These are phyloP conservation scores for Schlechtendalia chinensis DNA, from an alignment of 1,140 invertebrate genomes.

Conservation along the genomic window DNA sequence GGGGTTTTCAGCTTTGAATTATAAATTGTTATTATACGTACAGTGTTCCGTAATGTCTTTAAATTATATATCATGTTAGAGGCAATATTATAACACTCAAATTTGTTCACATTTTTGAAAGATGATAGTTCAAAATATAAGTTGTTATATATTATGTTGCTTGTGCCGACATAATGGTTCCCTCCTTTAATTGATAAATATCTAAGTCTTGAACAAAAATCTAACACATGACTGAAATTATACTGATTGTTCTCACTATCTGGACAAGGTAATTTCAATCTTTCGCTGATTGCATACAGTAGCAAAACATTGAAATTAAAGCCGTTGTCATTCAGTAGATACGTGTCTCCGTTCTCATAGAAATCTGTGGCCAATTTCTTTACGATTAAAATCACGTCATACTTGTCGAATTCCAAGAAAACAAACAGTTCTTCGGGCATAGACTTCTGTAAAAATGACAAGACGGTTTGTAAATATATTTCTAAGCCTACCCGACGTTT, in stretches of 20 bases:
- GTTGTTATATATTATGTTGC: constrained; percentile 80
- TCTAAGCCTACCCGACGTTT: constrained; percentile 76
- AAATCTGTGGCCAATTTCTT: constrained; percentile 74
- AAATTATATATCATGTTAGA: constrained; percentile 67
- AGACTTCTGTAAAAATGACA: constrained; percentile 69
- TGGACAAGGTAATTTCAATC: constrained; percentile 78
- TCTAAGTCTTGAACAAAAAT: constrained; percentile 77
- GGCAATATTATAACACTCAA: constrained; percentile 65
- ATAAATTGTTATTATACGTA: constrained; percentile 64
- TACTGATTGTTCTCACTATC: constrained; percentile 68
- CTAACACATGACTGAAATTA: constrained; percentile 86
- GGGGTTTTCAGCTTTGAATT: constrained; percentile 64
- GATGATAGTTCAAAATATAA: constrained; percentile 75
- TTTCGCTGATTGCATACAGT: constrained; percentile 82
- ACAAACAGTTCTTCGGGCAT: constrained; percentile 73
- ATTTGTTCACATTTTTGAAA: constrained; percentile 70
- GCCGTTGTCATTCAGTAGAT: constrained; percentile 62
- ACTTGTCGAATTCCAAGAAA: constrained; percentile 78
- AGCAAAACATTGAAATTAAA: constrained; percentile 69
- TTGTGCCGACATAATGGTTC: constrained; percentile 65
- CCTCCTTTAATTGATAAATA: constrained; percentile 70
- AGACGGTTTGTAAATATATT: constrained; percentile 74
- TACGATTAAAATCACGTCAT: constrained; percentile 78
- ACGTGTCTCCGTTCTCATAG: constrained; percentile 67
- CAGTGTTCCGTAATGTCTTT: constrained; percentile 67